Evolutionary conservation across 30 jellyfish, hydroid and myxozoan species (phyloP), one percentile per base, ranked within the genome.

Genomic region (Chironex yamaguchii): DNA sequence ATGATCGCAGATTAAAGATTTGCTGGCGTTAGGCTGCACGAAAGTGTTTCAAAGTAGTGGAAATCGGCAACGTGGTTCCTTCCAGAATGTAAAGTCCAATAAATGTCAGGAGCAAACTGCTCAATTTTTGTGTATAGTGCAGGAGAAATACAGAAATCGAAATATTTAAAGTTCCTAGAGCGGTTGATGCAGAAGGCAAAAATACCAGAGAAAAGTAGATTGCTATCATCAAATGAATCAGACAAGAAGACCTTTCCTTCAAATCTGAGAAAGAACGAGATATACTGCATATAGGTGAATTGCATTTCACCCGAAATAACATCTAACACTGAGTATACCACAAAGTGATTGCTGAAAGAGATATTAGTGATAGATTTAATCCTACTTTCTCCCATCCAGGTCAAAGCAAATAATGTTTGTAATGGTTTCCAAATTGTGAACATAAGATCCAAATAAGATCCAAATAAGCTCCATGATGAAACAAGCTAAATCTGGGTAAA

Each of bases 41-140:
- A n/a, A n/a, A n/a, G n/a, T n/a, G n/a, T n/a, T n/a, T n/a, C n/a
- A n/a, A n/a, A n/a, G n/a, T n/a, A n/a, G n/a, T n/a, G n/a, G n/a
- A n/a, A n/a, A n/a, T n/a, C n/a, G n/a, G n/a, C n/a, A n/a, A n/a
- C n/a, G n/a, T n/a, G n/a, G n/a, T n/a, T n/a, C n/a, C n/a, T n/a
- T n/a, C n/a, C 22, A 6, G 71, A 3, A 6, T 20, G 71, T 3
- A 32, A 20, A 54, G 71, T 66, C 22, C 79, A 21, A 66, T 14
- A 23, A 25, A 66, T 66, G 84, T 71, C 84, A 4, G 76, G 84
- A 70, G 84, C 84, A 70, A 31, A 70, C 84, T 70, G 23, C 75
- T 70, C 84, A 6, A 70, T 31, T 29, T 70, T 34, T 29, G 84
- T 68, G 27, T 70, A 32, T 33, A 70, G 76, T 35, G 84, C 84